Conservation (phyloP, 2,888 invertebrate genomes). For the Meta bourneti region DNA sequence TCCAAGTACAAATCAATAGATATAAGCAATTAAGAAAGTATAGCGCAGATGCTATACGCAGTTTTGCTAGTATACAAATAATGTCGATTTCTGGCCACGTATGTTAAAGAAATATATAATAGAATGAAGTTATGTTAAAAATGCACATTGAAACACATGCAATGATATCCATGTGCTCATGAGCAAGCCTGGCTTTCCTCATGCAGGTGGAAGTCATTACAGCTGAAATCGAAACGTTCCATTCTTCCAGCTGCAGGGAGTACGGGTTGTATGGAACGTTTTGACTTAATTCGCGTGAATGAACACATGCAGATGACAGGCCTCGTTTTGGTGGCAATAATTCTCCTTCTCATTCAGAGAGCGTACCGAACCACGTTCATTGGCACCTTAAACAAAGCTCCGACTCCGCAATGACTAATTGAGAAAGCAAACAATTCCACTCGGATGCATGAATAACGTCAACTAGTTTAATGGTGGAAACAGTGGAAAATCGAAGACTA, state of each 20-base stretch:
- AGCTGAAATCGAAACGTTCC: neutral
- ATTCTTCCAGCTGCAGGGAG: neutral
- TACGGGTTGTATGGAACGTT: too few species aligned
- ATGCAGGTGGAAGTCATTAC: neutral
- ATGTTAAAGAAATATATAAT: too few species aligned
- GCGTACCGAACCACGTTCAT: neutral
- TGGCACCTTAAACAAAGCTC: conserved; percentile 43
- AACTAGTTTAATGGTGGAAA: neutral
- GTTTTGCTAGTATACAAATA: too few species aligned
- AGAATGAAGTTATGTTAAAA: too few species aligned
- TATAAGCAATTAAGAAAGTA: too few species aligned
- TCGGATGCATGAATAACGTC: conserved; percentile 12
- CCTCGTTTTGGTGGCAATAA: neutral
- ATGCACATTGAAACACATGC: too few species aligned
- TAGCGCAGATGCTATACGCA: too few species aligned
- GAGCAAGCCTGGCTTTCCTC: too few species aligned
- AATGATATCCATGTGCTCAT: too few species aligned
- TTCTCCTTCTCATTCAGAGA: neutral
- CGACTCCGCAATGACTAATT: conserved; percentile 44
- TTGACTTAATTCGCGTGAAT: neutral
- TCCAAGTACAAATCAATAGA: too few species aligned
- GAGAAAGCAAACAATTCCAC: conserved; percentile 55
- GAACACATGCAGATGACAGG: neutral
- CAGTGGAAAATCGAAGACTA: too few species aligned
- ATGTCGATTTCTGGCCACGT: too few species aligned